Percentiles rank a stretch among this genome's conserved stretches.
These are phyloP conservation scores for Grallaria varia DNA, from an alignment of 2,113 vertebrate genomes.

Conservation along the genomic window DNA sequence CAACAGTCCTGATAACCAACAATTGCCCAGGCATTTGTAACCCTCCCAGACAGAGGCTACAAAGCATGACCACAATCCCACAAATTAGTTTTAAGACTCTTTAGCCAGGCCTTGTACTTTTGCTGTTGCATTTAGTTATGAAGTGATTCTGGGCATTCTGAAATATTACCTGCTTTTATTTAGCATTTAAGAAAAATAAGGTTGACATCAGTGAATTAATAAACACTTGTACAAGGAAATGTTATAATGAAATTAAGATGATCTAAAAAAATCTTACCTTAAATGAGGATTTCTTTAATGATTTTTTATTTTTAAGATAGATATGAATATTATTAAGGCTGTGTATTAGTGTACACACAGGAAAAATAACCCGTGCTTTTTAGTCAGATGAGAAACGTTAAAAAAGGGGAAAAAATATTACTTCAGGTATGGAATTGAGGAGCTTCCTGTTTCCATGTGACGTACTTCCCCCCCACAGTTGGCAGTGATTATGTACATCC, in stretches of 20 bases:
- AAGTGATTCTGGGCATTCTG: neutral
- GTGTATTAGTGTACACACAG: neutral
- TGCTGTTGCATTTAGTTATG: neutral
- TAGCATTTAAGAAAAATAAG: neutral
- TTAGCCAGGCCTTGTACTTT: neutral
- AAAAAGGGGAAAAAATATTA: neutral
- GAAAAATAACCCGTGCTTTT: neutral
- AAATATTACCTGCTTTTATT: neutral
- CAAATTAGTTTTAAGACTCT: neutral
- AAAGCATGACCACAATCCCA: neutral
- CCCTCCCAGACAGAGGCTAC: neutral
- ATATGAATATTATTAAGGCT: neutral
- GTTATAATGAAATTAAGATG: neutral
- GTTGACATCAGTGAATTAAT: neutral
- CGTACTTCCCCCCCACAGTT: rapidly evolving
- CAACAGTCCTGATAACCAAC: neutral
- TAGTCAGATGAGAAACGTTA: neutral
- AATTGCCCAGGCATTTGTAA: neutral
- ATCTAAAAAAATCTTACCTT: neutral
- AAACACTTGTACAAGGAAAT: neutral
- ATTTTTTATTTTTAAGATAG: neutral
- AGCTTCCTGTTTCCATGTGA: rapidly evolving
- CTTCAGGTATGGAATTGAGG: neutral
- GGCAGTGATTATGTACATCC: neutral
- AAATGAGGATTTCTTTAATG: neutral